Base-by-base conservation (phyloP, 2,113 vertebrate genomes). In the Gavialis gangeticus region DNA sequence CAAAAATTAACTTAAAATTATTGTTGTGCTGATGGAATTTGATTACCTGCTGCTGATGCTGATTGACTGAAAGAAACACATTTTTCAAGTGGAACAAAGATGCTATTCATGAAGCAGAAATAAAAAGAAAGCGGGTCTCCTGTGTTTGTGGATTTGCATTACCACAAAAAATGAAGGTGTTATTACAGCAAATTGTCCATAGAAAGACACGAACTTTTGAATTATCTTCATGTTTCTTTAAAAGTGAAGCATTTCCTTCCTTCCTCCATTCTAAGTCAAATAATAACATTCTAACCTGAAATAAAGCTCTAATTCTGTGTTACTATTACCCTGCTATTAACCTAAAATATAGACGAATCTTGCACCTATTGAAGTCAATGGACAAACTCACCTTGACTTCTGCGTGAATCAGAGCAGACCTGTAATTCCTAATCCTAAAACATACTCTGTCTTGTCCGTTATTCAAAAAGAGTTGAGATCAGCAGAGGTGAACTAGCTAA, bases 1-100 rank as follows among this genome's bases (percentile, higher is more conserved):
- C 12, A 91, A 96, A 96, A 87, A 82, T 79, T 80, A 96, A 63
- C 58, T 92, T 73, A 69, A 94, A 94, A 93, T 90, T 93, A 83
- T n/a, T 88, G 5, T 91, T 96, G 37, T 89, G 56, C 7, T 57
- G 4, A 64, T 87, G n/a, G 63, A 96, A 94, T 91, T 88, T 86
- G 66, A 94, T 94, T 95, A 89, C 17, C 9, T 66, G 75, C 3
- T 94, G 67, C 14, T 89, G 85, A 95, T 73, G 37, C 86, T 85
- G 78, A 84, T 92, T 95, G 75, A 79, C 60, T 83, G 37, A 71
- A 77, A 84, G 59, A 85, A 71, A 92, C 62, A n/a, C 34, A 93
- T 85, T 92, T 97, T 88, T 93, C 60, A 91, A 79, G 73, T 60
- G 54, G 30, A 96, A 83, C 27, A 78, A 82, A 88, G 12, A 3